These are phyloP conservation scores for Callitettix versicolor DNA, from an alignment of 1,140 invertebrate genomes.

Conservation along the genomic window DNA sequence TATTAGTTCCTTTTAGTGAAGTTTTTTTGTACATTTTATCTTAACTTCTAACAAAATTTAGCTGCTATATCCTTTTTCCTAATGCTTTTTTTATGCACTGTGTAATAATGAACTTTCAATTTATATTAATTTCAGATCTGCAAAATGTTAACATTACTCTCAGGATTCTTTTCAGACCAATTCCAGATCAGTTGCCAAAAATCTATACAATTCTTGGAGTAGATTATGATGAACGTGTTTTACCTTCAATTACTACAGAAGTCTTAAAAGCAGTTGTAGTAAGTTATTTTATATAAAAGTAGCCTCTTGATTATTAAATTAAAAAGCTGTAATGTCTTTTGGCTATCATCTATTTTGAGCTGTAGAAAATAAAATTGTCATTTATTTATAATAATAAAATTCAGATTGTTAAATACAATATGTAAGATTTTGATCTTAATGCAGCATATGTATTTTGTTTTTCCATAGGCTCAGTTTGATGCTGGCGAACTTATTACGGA, in stretches of 20 bases:
- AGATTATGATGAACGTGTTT: constrained; percentile 96
- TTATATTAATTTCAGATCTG: constrained; percentile 59
- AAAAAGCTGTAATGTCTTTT: background rate
- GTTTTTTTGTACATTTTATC: too few relatives aligned
- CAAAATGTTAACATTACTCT: constrained; percentile 99
- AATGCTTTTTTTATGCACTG: background rate
- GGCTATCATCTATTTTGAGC: background rate
- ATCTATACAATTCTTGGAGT: constrained; percentile 94
- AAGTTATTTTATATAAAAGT: constrained; percentile 26
- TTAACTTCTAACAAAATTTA: too few relatives aligned
- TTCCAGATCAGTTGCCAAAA: constrained; percentile 75
- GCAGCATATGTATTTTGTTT: too few relatives aligned
- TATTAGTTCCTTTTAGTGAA: background rate
- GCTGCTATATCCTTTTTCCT: too few relatives aligned
- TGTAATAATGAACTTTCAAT: background rate
- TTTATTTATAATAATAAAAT: too few relatives aligned
- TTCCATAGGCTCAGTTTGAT: constrained; percentile 83
- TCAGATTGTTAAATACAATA: too few relatives aligned
- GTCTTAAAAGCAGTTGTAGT: constrained; percentile 96
- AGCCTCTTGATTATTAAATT: background rate
- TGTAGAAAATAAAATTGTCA: too few relatives aligned
- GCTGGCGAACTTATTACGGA: constrained; percentile 98
- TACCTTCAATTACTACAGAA: constrained; percentile 98
- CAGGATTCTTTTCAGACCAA: constrained; percentile 91
- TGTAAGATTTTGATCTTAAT: too few relatives aligned